Evolutionary conservation across 2,888 invertebrate genomes (phyloP).

Genomic region (Rhagonycha fulva): DNA sequence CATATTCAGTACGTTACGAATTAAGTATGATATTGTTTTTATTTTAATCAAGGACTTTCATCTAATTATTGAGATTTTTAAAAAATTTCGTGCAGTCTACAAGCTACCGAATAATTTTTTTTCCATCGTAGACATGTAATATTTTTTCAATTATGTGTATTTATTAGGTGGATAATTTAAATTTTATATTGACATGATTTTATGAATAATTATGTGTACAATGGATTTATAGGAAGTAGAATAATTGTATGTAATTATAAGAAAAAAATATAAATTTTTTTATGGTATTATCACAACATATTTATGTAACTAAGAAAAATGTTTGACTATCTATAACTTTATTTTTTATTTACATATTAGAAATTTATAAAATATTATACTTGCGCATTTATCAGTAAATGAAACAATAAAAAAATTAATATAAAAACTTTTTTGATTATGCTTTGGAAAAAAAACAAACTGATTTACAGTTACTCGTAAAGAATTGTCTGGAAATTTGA

Average conservation of each 20-base stretch:
- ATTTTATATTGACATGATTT: not conserved
- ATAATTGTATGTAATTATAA: not conserved
- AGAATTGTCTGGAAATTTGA: too few species aligned
- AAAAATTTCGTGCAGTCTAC: not conserved
- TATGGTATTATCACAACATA: not conserved
- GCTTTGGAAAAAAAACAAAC: too few species aligned
- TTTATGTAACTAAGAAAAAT: not conserved
- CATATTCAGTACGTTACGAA: too few species aligned
- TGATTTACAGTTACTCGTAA: too few species aligned
- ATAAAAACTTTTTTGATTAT: too few species aligned
- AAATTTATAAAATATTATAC: not conserved
- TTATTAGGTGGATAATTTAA: not conserved
- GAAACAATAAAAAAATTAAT: too few species aligned
- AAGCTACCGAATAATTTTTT: not conserved
- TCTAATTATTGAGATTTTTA: not conserved
- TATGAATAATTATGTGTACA: not conserved
- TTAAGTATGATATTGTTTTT: not conserved
- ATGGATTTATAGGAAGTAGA: not conserved
- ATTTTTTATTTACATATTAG: not conserved
- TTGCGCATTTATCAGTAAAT: not conserved
- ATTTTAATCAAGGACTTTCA: not conserved
- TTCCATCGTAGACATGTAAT: not conserved
- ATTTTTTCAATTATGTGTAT: not conserved
- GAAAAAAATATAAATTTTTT: too few species aligned
- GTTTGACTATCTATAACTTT: not conserved